Conservation (phyloP, 2,113 vertebrate species). For the Globicephala melas region DNA sequence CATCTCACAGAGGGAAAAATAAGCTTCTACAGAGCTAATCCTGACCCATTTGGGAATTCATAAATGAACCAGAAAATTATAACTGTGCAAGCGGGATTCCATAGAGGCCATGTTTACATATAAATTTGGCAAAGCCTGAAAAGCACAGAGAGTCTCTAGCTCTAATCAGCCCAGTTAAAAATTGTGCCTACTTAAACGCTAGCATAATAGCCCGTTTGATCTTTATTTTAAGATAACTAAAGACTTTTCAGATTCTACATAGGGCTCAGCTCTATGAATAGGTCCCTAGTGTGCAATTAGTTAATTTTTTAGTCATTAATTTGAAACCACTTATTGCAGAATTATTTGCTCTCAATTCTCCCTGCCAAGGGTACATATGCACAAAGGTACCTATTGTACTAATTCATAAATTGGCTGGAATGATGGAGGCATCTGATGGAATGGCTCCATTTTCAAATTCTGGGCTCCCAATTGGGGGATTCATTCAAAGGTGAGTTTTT, state of each 20-base stretch:
- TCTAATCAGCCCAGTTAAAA: conserved; percentile 45
- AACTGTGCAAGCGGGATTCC: background rate
- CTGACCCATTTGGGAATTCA: conserved; percentile 8
- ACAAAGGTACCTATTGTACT: background rate
- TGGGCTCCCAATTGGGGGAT: background rate
- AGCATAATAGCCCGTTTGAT: background rate
- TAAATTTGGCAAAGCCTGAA: conserved; percentile 18
- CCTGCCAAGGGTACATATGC: background rate
- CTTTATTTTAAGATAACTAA: conserved; percentile 49
- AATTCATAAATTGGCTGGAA: background rate
- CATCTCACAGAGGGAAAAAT: conserved; percentile 24
- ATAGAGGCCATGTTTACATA: background rate
- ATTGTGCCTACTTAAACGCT: background rate
- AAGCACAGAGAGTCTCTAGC: conserved; percentile 5
- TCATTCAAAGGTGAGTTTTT: conserved; percentile 13
- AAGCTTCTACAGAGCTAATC: conserved; percentile 21
- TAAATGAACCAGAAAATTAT: conserved; percentile 53
- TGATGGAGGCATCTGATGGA: background rate
- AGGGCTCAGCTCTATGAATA: conserved; percentile 22
- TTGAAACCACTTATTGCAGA: conserved; percentile 38
- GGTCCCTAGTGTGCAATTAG: background rate
- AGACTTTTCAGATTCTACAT: conserved; percentile 25
- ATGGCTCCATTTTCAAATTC: conserved; percentile 7
- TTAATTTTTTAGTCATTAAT: conserved; percentile 24
- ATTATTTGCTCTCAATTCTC: conserved; percentile 46